phyloP scores from a whole-genome alignment of 2,888 invertebrate genomes.

The Nebria salina region DNA sequence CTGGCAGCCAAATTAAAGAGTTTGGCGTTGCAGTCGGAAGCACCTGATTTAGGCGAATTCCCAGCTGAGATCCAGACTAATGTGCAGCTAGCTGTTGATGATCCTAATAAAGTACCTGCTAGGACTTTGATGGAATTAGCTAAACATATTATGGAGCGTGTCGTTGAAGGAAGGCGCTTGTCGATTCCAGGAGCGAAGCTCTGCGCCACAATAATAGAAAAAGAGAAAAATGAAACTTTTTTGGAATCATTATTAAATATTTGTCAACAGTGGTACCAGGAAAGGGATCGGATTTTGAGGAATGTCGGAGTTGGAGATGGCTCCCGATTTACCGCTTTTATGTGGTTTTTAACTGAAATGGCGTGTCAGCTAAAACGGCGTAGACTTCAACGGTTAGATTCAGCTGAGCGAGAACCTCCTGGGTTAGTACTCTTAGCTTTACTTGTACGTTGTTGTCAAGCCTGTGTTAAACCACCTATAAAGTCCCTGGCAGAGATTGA shows the following conservation, averaged over 20 bases:
- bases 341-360: conserved; percentile 91
- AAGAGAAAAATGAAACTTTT: conserved; percentile 88
- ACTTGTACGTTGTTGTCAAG: conserved; percentile 89
- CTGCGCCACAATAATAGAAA: conserved; percentile 87
- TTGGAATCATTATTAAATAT: conserved; percentile 88
- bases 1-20: conserved; percentile 75
- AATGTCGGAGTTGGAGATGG: conserved; percentile 70
- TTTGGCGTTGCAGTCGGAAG: conserved; percentile 72
- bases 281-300: conserved; percentile 74
- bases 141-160: conserved; percentile 80
- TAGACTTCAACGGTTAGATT: conserved; percentile 66
- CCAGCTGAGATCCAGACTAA: conserved; percentile 77
- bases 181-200: conserved; percentile 86
- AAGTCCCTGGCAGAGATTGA: conserved; percentile 86
- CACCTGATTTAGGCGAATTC: conserved; percentile 80
- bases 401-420: conserved; percentile 70
- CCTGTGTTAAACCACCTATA: conserved; percentile 84
- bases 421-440: conserved; percentile 82
- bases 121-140: conserved; percentile 86
- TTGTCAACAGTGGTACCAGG: conserved; percentile 91
- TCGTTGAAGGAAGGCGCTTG: conserved; percentile 81
- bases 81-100: conserved; percentile 80
- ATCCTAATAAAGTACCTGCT: conserved; percentile 80
- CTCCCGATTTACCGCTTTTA: conserved; percentile 81
- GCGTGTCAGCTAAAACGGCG: conserved; percentile 85